Conservation (phyloP, 2,797 vertebrate genomes). For the Chlorospingus flavigularis region DNA sequence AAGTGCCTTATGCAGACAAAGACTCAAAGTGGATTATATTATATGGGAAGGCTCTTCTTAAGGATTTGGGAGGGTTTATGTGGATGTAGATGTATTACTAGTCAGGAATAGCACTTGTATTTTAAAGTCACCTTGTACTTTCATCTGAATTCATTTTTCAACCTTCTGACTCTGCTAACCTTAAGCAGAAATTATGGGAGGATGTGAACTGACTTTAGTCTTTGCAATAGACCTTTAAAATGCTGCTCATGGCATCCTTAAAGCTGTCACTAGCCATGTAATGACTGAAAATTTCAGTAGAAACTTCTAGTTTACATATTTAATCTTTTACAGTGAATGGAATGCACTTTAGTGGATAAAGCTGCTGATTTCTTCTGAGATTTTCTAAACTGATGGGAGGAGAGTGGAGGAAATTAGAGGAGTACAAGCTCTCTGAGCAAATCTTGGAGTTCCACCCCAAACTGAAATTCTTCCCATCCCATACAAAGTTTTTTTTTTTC, state of each 20-base stretch:
- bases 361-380: neutral
- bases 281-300: neutral
- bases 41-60: constrained; percentile 2
- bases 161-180: neutral
- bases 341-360: neutral
- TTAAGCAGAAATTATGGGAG: neutral
- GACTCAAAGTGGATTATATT: constrained; percentile 39
- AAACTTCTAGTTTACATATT: neutral
- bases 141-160: neutral
- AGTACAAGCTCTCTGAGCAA: neutral
- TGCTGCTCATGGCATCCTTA: neutral
- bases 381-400: neutral
- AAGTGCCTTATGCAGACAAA: neutral
- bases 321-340: neutral
- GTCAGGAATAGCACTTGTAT: neutral
- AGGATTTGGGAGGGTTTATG: constrained; percentile 5
- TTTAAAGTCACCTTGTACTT: constrained; percentile 10
- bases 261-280: neutral
- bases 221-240: neutral
- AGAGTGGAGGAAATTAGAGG: neutral
- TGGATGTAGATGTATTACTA: neutral
- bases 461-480: neutral
- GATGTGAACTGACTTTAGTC: neutral
- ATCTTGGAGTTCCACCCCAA: neutral
- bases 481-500: neutral